Evolutionary conservation across 1,140 invertebrate genomes (phyloP).

Genomic region (Luehdorfia chinensis): DNA sequence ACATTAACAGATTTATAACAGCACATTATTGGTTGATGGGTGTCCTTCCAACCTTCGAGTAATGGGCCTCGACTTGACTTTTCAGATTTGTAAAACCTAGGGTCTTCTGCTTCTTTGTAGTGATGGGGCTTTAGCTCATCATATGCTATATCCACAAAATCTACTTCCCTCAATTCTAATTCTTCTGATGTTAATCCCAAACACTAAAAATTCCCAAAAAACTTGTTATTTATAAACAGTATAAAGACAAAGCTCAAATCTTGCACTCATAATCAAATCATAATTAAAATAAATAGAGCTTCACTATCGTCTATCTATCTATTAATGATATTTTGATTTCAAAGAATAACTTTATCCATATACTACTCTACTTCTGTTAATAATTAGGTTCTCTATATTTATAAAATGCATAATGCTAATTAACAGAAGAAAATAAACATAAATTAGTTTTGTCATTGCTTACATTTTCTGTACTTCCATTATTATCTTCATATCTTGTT

Average conservation of each 20-base stretch:
- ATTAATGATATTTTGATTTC: no score
- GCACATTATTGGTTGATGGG: conserved; percentile 91
- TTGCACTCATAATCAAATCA: conserved; percentile 17
- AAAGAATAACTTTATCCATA: no score
- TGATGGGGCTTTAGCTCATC: conserved; percentile 91
- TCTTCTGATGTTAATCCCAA: conserved; percentile 86
- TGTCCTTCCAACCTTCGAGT: conserved; percentile 88
- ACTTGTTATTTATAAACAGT: conserved; percentile 1
- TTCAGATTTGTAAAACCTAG: conserved; percentile 88
- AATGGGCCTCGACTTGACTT: conserved; percentile 91
- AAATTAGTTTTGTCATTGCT: no score
- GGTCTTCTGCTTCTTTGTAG: conserved; percentile 94
- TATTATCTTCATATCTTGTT: conserved; percentile 94
- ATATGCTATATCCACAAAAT: conserved; percentile 92
- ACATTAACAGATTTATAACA: conserved; percentile 94
- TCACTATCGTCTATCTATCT: no score
- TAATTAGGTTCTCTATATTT: no score
- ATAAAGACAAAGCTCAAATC: conserved; percentile 11
- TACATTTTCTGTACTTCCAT: conserved; percentile 93
- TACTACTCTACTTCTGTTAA: no score
- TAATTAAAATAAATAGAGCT: no score
- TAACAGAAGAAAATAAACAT: no score
- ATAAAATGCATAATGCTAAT: no score
- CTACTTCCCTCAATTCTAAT: conserved; percentile 84
- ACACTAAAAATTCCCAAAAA: conserved; percentile 78